A percentile compares a stretch with the other conserved stretches of the same genome.
Conservation (phyloP, 2,797 vertebrate species). For the Phataginus tetradactyla region DNA sequence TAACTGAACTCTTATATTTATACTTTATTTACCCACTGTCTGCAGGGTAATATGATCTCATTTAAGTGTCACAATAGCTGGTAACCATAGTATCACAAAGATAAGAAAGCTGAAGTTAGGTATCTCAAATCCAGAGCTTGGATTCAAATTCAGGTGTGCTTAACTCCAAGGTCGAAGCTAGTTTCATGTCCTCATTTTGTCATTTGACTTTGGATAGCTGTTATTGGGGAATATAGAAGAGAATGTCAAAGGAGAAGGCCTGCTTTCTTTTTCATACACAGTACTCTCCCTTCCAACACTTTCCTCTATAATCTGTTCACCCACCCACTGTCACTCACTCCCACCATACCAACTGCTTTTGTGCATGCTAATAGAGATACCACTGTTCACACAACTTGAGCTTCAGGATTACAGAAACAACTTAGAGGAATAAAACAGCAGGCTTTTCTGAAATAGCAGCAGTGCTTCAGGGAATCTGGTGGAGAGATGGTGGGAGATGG, state of each 20-base stretch:
- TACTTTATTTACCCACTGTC: neutral
- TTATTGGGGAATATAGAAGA: neutral
- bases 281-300: conserved; percentile 18
- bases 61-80: neutral
- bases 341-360: conserved; percentile 57
- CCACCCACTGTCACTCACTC: conserved; percentile 61
- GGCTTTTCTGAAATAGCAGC: conserved; percentile 4
- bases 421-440: neutral
- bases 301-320: conserved; percentile 52
- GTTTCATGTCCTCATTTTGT: neutral
- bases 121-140: neutral
- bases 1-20: neutral
- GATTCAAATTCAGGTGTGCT: neutral
- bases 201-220: neutral
- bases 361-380: conserved; percentile 1
- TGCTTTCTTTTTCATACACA: neutral
- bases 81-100: neutral
- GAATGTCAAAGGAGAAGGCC: neutral
- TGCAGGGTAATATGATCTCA: neutral
- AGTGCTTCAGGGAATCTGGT: neutral
- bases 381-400: conserved; percentile 55
- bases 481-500: neutral
- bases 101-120: neutral
- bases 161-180: conserved; percentile 5
- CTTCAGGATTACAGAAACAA: conserved; percentile 13